Base-by-base conservation (phyloP, 2,888 invertebrate species). In the Tricholauxania praeusta region DNA sequence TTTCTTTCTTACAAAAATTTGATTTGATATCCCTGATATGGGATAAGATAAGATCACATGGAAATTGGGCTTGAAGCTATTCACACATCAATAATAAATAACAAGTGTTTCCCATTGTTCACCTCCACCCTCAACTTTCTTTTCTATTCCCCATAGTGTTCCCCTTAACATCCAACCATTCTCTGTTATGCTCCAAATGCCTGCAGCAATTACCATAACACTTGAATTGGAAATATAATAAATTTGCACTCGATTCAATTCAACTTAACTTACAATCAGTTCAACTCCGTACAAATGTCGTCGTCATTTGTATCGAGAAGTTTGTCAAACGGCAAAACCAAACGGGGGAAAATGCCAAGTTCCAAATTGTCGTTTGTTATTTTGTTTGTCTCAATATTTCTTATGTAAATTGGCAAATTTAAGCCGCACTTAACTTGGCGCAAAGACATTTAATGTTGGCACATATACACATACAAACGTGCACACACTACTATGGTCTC, bases 291-390 rank as follows among this genome's bases (percentile, higher is more conserved):
- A 19, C 22, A n/a, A n/a, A 51, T 15, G 28, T 64, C 64, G 65
- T 55, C 55, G 76, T 77, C 81, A 80, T 82, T 81, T 82, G 82
- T 28, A 78, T 75, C 72, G 71, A 28, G 17, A 62, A 39, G 59
- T 66, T 67, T 68, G 78, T 74, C 78, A 81, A 81, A 80, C 81
- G 80, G 82, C 82, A 80, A 78, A 81, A 48, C 68, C 68, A 17
- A 22, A 28, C 57, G 57, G 48, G 28, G 49, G 57, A 19, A 49
- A 68, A 68, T 81, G 80, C 81, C 51, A 72, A 66, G 39, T 66
- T 53, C 8, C 47, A 72, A 72, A 66, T 66, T 59, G 66, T 67
- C 48, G 66, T 32, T 66, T 39, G 39, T 39, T 39, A 39, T 39
- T 39, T 39, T 39, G 39, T 39, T 39, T 72, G 72, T 62, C 47